These are phyloP conservation scores for Ceratoteleas bidentatus DNA, from an alignment of 1,140 invertebrate species.

Conservation along the genomic window DNA sequence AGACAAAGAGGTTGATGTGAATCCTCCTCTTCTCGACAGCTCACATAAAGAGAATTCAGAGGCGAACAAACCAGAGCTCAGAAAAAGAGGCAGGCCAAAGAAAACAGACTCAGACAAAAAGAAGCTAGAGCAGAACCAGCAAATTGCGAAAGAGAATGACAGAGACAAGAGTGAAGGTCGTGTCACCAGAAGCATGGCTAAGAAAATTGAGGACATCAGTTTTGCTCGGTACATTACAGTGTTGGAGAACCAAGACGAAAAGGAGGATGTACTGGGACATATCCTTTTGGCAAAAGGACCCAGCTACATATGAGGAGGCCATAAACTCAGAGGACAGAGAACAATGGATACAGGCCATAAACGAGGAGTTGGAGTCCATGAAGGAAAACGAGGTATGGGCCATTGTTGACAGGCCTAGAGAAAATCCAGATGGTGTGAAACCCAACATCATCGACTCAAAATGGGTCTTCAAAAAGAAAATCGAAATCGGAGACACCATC, in stretches of 20 bases:
- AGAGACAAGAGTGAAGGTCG: constrained; percentile 5
- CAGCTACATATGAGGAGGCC: constrained; percentile 56
- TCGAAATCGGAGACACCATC: constrained; percentile 68
- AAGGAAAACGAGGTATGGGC: constrained; percentile 61
- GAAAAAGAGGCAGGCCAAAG: constrained; percentile 37
- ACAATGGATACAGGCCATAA: constrained; percentile 64
- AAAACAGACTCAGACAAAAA: constrained; percentile 25
- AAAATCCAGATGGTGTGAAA: constrained; percentile 31
- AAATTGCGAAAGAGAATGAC: constrained; percentile 15
- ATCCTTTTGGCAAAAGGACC: constrained; percentile 47
- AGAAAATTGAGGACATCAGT: constrained; percentile 26
- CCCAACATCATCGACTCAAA: constrained; percentile 65
- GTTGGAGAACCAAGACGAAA: constrained; percentile 10
- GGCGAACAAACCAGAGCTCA: constrained; percentile 15
- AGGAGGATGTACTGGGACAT: constrained; percentile 32
- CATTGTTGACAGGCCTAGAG: constrained; percentile 61
- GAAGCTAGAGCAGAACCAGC: not conserved
- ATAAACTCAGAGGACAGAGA: constrained; percentile 48
- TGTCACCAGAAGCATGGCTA: constrained; percentile 27
- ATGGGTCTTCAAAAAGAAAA: constrained; percentile 73
- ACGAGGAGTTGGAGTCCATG: constrained; percentile 62
- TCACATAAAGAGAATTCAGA: constrained; percentile 26
- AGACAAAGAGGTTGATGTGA: constrained; percentile 1
- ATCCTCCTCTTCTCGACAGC: not conserved
- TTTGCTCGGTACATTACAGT: constrained; percentile 31